Base-by-base conservation (phyloP, 2,113 vertebrate genomes). In the Chaetodon auriga region DNA sequence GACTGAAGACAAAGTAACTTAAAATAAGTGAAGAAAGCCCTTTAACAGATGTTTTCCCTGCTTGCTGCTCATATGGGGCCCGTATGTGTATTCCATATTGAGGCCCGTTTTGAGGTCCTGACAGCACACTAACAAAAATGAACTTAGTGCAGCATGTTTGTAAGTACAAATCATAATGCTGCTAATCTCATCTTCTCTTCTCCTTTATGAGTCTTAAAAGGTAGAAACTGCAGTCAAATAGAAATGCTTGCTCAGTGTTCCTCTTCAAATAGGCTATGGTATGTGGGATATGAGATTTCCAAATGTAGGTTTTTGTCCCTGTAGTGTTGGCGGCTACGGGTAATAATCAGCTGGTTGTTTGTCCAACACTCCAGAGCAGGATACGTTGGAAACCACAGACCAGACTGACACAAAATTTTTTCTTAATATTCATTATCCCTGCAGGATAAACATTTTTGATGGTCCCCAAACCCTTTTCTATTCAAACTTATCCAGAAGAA, bases 1-100 rank as follows among this genome's bases (percentile, higher is more conserved):
- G 36, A 64, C 74, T 4, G 16, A 69, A 80, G 58, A 15, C 12
- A 65, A 61, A 58, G 41, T 35, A 5, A 38, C 21, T 36, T 57
- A 57, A 69, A 81, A 41, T 58, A 68, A 82, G 65, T 41, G 9
- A 68, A 43, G 10, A 68, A 57, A 71, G 66, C 65, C 48, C 1
- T 88, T 60, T 15, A 71, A 23, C 88, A 90, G 83, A 84, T 88
- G 86, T 87, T 84, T 68, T 82, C 64, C 64, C 77, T 64, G 55
- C 55, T 66, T 54, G 75, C 54, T 63, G 55, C 87, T 86, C 84
- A 80, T 80, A 64, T 83, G 84, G 86, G 58, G 62, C 58, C 77
- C n/a, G 14, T 69, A 46, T 80, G 83, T 21, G 66, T 36, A 13
- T 55, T 75, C 60, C 78, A 68, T 62, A 55, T 48, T 21, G 21